A percentile compares a stretch with the other conserved stretches of the same genome.
Evolutionary conservation across 2,888 invertebrate genomes (phyloP).

Genomic region (Drosophila subsilvestris): DNA sequence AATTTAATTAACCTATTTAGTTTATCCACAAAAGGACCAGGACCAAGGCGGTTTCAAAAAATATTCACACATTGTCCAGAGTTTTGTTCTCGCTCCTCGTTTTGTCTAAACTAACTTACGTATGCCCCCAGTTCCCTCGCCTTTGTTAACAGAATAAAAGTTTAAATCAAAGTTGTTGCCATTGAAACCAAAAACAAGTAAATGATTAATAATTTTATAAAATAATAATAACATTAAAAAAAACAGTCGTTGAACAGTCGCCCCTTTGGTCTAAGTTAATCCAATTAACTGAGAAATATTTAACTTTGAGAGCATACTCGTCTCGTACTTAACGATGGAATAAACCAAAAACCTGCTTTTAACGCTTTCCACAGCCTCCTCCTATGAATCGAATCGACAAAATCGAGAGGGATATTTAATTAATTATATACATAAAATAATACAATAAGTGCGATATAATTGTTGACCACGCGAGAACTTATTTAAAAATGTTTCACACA

Average conservation of each 20-base stretch:
- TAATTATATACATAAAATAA: constrained; percentile 32
- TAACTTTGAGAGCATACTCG: constrained; percentile 9
- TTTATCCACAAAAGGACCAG: constrained; percentile 28
- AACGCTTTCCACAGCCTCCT: constrained; percentile 60
- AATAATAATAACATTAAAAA: constrained; percentile 33
- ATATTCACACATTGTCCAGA: constrained; percentile 27
- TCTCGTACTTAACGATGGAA: constrained; percentile 18
- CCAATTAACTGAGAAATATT: constrained; percentile 63
- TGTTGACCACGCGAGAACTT: constrained; percentile 64
- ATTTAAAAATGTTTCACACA: constrained; percentile 67
- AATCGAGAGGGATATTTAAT: constrained; percentile 33
- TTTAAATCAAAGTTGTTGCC: constrained; percentile 62
- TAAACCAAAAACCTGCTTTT: constrained; percentile 49
- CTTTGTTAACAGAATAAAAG: constrained; percentile 29
- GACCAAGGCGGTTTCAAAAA: constrained; percentile 67
- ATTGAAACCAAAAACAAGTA: constrained; percentile 40
- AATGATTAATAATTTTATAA: constrained; percentile 33
- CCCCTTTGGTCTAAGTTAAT: constrained; percentile 69
- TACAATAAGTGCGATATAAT: constrained; percentile 52
- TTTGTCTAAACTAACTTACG: neutral
- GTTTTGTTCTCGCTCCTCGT: neutral
- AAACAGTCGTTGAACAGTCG: constrained; percentile 46
- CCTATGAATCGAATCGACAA: constrained; percentile 28
- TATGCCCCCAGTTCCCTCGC: neutral
- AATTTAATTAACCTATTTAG: neutral